Base-by-base conservation (phyloP, 2,888 invertebrate genomes). In the Machimus rusticus region DNA sequence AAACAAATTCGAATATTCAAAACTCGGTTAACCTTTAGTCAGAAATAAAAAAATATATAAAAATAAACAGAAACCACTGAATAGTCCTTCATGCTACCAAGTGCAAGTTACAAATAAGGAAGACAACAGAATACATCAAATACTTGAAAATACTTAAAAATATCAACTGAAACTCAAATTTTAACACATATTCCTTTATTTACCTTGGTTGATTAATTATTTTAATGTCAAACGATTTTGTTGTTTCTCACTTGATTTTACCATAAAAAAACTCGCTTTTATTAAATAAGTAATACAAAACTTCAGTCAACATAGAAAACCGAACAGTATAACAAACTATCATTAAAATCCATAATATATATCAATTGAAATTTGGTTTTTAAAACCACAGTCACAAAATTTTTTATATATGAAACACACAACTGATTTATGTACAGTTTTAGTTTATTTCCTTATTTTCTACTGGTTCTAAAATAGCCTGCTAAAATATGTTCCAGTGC, bases 121-220 rank as follows among this genome's bases (percentile, higher is more conserved):
- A 79, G 79, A 79, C 79, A 79, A 79, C 79, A 79, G 79, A 78
- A 79, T 46, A 76, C 51, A 79, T 79, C 46, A 51, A 79, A 51
- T 39, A 79, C 79, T 66, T 66, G 12, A 66, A 66, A 66, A 79
- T 46, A 79, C 39, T 77, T 19, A 34, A 14, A 37, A 37, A 78
- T 78, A 78, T 78, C 43, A 78, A 78, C 23, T 78, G 9, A 78
- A 43, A 78, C 78, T 66, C 28, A 79, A 28, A 28, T 66, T 46
- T 79, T 14, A 16, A 79, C 79, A 79, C 79, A 79, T 23, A 28
- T 23, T 66, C 28, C 9, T 23, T 66, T 28, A 9, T 66, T 66
- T 66, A 6, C 12, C 12, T 66, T 66, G 5, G 28, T 66, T 66
- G 8, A 19, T 28, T 66, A 66, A 2, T 66, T 23, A 66, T 28